phyloP scores from a whole-genome alignment of 2,888 invertebrate genomes.

The Euplagia quadripunctaria region DNA sequence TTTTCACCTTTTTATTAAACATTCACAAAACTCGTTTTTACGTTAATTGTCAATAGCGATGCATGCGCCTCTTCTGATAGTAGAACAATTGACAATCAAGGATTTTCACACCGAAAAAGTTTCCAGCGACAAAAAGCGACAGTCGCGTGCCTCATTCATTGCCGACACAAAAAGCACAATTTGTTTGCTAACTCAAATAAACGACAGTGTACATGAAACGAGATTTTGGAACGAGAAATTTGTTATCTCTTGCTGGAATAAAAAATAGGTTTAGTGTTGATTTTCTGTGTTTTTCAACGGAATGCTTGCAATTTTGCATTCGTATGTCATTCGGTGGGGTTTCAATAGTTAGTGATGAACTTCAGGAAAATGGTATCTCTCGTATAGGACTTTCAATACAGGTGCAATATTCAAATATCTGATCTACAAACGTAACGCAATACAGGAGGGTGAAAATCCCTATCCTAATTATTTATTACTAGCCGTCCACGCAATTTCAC shows the following conservation, averaged over 20 bases:
- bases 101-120: slow-evolving; percentile 33
- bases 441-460: too few species aligned
- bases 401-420: not conserved
- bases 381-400: too few species aligned
- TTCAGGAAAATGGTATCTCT: too few species aligned
- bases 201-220: slow-evolving; percentile 46
- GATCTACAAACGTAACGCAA: not conserved
- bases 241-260: slow-evolving; percentile 40
- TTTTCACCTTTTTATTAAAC: not conserved
- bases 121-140: slow-evolving; percentile 36
- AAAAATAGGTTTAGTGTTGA: slow-evolving; percentile 37
- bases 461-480: too few species aligned
- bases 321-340: not conserved
- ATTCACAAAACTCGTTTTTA: not conserved
- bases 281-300: slow-evolving; percentile 30
- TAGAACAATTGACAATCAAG: slow-evolving; percentile 57
- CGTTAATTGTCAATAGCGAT: not conserved
- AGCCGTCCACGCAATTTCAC: too few species aligned
- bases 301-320: slow-evolving; percentile 18
- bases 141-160: slow-evolving; percentile 37
- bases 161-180: slow-evolving; percentile 42
- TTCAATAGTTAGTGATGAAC: slow-evolving; percentile 8
- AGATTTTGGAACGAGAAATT: slow-evolving; percentile 41
- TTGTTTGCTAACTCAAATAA: slow-evolving; percentile 53
- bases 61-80: slow-evolving; percentile 5